Evolutionary conservation across 2,888 invertebrate genomes (phyloP), one percentile per base, ranked within the genome.

Genomic region (Matsumyia berberina): DNA sequence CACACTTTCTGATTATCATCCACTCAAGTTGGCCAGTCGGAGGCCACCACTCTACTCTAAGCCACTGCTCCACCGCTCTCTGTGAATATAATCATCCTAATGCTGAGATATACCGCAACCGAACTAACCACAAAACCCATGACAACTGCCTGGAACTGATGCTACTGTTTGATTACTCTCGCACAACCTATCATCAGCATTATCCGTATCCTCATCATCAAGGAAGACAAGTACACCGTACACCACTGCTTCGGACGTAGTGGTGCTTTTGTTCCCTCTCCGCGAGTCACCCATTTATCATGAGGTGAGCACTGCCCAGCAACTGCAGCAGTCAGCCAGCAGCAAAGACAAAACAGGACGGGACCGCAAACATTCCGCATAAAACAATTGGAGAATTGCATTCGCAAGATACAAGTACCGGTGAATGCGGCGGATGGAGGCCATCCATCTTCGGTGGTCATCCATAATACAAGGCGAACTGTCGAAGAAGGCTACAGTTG

Each of bases 101-200:
- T 74, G 49, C 57, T 46, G 49, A 49, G 74, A 46, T 64, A 69
- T 12, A 70, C 70, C 77, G 51, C 81, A 77, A 80, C 77, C 77
- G 58, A 77, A 76, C 81, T 64, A 70, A 82, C 81, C 81, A 29
- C 81, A 70, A 77, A 66, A 49, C 57, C 81, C 81, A 82, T 82
- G 81, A 82, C 77, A 82, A 82, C 81, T 82, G 81, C 81, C 76
- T 82, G 81, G 69, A 81, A 82, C 81, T 82, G 81, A 82, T 82
- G 81, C 81, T 82, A 82, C 81, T 82, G 81, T 82, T 82, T 82
- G 81, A 82, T 82, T 77, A 66, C 81, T 77, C 81, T 81, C 69
- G 64, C 81, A 81, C 69, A 81, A 81, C 76, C 81, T 76, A 81
- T 81, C 81, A 81, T 81, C 81, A 82, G 81, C 64, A 70, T 82